These are phyloP conservation scores for Bombus confusus DNA, from an alignment of 1,140 invertebrate species.

Conservation along the genomic window DNA sequence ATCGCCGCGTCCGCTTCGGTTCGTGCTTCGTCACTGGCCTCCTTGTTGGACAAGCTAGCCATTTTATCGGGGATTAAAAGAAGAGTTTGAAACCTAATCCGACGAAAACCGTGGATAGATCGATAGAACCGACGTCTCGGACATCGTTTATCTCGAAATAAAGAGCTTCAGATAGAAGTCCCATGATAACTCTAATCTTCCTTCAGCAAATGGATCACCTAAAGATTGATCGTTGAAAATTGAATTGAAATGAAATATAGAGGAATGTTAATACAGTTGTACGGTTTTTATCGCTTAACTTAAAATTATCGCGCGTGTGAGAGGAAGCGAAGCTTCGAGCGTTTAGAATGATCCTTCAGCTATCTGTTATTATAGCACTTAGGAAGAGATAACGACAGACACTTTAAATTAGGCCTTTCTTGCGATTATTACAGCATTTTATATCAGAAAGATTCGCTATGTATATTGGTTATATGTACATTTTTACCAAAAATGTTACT, in stretches of 20 bases:
- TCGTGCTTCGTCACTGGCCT: constrained; percentile 24
- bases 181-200: constrained; percentile 18
- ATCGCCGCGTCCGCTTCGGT: background rate
- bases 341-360: background rate
- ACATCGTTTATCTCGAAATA: constrained; percentile 46
- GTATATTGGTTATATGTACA: too few species aligned
- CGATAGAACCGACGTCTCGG: constrained; percentile 25
- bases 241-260: background rate
- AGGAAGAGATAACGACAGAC: background rate
- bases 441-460: too few species aligned
- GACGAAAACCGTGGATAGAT: constrained; percentile 23
- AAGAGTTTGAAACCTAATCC: constrained; percentile 27
- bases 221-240: background rate
- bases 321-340: background rate
- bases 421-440: too few species aligned
- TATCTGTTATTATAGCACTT: background rate
- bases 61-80: constrained; percentile 51
- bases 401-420: too few species aligned
- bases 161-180: constrained; percentile 13
- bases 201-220: background rate
- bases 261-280: background rate
- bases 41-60: constrained; percentile 30
- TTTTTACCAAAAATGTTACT: too few species aligned
- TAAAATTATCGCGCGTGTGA: background rate
- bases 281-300: background rate